Evolutionary conservation across 2,888 invertebrate genomes (phyloP).

Genomic region (Heliconius cydno): DNA sequence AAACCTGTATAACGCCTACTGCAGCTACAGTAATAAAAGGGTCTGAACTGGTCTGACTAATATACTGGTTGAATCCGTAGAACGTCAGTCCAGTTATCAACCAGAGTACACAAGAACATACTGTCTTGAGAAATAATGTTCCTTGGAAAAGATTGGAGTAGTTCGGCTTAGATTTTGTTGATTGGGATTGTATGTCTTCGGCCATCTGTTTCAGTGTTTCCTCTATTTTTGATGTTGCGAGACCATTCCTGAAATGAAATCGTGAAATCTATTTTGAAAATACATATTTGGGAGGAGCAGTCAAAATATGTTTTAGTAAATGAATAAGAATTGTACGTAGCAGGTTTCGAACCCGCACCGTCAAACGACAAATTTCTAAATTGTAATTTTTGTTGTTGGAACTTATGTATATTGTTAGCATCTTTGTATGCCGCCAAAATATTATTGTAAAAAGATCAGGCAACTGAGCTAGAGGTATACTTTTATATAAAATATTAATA

Average conservation of each 20-base stretch:
- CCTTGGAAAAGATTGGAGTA: slow-evolving; percentile 86
- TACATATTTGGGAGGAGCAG: not conserved
- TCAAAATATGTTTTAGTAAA: no score
- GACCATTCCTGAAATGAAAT: slow-evolving; percentile 71
- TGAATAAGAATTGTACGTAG: no score
- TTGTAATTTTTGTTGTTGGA: no score
- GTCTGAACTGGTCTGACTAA: slow-evolving; percentile 89
- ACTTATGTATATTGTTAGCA: no score
- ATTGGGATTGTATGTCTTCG: slow-evolving; percentile 56
- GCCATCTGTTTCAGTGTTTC: slow-evolving; percentile 68
- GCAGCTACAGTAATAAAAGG: slow-evolving; percentile 91
- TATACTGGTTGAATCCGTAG: slow-evolving; percentile 93
- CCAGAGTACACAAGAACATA: slow-evolving; percentile 89
- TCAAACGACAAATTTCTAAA: no score
- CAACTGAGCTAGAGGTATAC: no score
- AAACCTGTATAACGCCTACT: slow-evolving; percentile 79
- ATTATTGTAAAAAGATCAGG: no score
- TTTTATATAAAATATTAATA: no score
- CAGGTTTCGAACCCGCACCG: no score
- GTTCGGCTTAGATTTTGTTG: slow-evolving; percentile 70
- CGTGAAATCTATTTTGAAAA: not conserved
- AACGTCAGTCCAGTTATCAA: slow-evolving; percentile 91
- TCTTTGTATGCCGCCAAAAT: no score
- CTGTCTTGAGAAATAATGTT: slow-evolving; percentile 85
- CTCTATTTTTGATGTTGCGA: slow-evolving; percentile 75